Conservation (phyloP, 2,113 vertebrate species). For the Campylomormyrus tamandua region DNA sequence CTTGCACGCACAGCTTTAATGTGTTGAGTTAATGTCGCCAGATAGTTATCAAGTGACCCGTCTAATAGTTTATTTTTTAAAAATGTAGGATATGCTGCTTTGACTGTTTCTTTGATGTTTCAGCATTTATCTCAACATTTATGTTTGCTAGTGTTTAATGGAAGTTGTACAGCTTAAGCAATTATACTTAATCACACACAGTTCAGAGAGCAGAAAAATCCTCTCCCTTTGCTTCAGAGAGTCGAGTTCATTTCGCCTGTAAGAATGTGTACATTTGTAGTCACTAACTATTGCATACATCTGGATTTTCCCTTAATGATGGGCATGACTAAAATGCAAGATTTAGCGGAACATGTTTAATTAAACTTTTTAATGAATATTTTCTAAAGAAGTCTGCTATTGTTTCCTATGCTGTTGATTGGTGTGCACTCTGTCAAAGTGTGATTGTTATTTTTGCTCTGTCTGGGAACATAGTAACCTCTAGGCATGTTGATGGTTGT, state of each 20-base stretch:
- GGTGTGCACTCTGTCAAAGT: neutral
- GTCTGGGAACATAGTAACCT: neutral
- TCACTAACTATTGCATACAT: neutral
- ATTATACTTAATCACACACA: neutral
- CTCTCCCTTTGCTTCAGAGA: neutral
- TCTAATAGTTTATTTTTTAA: neutral
- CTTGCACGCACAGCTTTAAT: neutral
- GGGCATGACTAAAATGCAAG: neutral
- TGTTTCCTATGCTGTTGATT: neutral
- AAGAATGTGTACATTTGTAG: neutral
- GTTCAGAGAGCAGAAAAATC: neutral
- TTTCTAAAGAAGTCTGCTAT: neutral
- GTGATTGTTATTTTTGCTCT: neutral
- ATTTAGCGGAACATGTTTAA: neutral
- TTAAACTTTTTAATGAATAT: neutral
- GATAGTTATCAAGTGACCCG: neutral
- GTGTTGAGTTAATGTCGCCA: neutral
- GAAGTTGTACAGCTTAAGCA: neutral
- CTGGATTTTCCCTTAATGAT: neutral
- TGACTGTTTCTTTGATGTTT: neutral
- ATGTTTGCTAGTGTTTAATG: neutral
- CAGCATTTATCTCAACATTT: constrained; percentile 9
- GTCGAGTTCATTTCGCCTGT: neutral
- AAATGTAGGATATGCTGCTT: neutral
- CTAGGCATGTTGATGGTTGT: neutral